Percentiles rank a stretch among this genome's conserved stretches.
Evolutionary conservation across 1,140 invertebrate genomes (phyloP).

Genomic region (Eubasilissa regina): DNA sequence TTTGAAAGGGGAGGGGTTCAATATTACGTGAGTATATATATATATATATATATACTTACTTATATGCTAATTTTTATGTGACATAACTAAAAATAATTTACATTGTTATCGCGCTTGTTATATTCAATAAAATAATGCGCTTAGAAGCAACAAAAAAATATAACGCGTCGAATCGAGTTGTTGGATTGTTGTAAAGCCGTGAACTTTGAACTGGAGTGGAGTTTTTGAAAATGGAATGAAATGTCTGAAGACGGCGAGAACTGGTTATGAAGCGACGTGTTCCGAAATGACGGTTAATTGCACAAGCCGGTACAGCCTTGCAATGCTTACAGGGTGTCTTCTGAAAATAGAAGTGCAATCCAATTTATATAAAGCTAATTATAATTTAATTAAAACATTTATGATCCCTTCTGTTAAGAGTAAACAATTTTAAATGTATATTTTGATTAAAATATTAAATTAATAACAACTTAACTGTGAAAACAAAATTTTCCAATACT

Average conservation of each 20-base stretch:
- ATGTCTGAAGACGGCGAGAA: conserved; percentile 16
- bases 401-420: too few relatives aligned
- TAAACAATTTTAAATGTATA: too few relatives aligned
- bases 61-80: too few relatives aligned
- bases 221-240: conserved; percentile 44
- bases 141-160: neutral
- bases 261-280: conserved; percentile 13
- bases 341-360: neutral
- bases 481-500: too few relatives aligned
- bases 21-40: too few relatives aligned
- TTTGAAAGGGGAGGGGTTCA: too few relatives aligned
- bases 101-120: too few relatives aligned
- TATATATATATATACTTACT: too few relatives aligned
- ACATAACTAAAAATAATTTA: too few relatives aligned
- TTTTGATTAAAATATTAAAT: too few relatives aligned
- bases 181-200: conserved; percentile 21
- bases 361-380: neutral
- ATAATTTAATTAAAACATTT: neutral
- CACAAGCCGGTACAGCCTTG: conserved; percentile 14
- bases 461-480: too few relatives aligned
- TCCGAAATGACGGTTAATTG: conserved; percentile 47
- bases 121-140: too few relatives aligned
- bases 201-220: conserved; percentile 55
- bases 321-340: neutral
- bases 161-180: conserved; percentile 3